Conservation (phyloP, 2,797 vertebrate species). For the Poeciliopsis turneri region DNA sequence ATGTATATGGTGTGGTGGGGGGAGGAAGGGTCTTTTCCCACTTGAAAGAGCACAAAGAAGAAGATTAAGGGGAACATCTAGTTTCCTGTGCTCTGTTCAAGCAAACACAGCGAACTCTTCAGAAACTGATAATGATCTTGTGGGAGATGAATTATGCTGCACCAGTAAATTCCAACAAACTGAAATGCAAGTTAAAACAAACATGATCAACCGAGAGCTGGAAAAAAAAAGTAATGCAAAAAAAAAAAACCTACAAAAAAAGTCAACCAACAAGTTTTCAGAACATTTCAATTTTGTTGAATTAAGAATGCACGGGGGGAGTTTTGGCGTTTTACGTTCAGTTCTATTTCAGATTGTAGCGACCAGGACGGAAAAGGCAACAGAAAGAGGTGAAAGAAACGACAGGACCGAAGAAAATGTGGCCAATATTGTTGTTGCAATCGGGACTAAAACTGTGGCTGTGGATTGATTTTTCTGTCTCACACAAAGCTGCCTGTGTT, state of each 20-base stretch:
- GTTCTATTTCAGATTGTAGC: not conserved
- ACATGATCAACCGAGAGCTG: slow-evolving; percentile 23
- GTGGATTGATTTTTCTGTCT: not conserved
- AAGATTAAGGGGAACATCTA: slow-evolving; percentile 26
- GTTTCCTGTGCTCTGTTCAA: slow-evolving; percentile 24
- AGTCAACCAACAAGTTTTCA: not conserved
- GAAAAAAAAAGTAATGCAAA: not conserved
- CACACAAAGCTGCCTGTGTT: not conserved
- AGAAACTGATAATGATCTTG: slow-evolving; percentile 39
- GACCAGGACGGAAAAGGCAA: not conserved
- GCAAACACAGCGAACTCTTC: slow-evolving; percentile 46
- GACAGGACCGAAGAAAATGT: not conserved
- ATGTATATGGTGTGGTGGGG: not conserved
- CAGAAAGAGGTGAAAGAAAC: not conserved
- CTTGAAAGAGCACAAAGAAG: slow-evolving; percentile 16
- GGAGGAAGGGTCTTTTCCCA: slow-evolving; percentile 11
- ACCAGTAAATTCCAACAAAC: slow-evolving; percentile 35
- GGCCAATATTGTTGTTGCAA: not conserved
- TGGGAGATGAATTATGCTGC: slow-evolving; percentile 23
- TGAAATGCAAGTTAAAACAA: slow-evolving; percentile 40
- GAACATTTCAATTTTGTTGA: not conserved
- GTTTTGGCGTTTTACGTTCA: not conserved
- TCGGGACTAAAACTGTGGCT: not conserved
- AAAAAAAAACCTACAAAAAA: not conserved
- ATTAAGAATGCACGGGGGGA: not conserved